phyloP scores from a whole-genome alignment of 2,888 invertebrate species.

The Watsonalla binaria region DNA sequence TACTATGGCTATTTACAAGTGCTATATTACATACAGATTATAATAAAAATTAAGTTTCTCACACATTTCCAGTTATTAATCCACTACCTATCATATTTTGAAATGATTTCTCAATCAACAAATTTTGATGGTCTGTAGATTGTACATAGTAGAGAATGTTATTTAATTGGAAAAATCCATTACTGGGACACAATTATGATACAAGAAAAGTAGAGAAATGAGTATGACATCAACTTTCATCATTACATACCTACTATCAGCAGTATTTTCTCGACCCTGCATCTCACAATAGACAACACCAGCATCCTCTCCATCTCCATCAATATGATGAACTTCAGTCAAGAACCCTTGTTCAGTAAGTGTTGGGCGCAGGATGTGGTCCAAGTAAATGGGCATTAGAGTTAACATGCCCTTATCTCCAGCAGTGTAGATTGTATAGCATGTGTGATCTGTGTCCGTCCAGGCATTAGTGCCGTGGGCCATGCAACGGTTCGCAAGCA shows the following conservation, averaged over 20 bases:
- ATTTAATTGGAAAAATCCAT: too few relatives aligned
- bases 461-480: constrained; percentile 96
- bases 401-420: constrained; percentile 90
- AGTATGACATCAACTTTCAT: neutral
- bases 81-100: too few relatives aligned
- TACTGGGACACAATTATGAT: neutral
- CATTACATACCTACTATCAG: constrained; percentile 79
- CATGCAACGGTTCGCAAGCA: constrained; percentile 92
- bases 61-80: too few relatives aligned
- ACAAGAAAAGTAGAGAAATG: neutral
- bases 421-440: constrained; percentile 93
- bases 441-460: constrained; percentile 92
- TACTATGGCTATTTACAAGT: too few relatives aligned
- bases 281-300: constrained; percentile 98
- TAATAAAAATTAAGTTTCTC: too few relatives aligned
- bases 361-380: constrained; percentile 92
- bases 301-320: constrained; percentile 91
- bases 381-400: constrained; percentile 93
- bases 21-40: too few relatives aligned
- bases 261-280: constrained; percentile 91
- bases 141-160: too few relatives aligned
- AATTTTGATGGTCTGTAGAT: too few relatives aligned
- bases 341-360: constrained; percentile 88
- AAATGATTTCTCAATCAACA: too few relatives aligned
- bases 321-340: constrained; percentile 96